A percentile compares a stretch with the other conserved stretches of the same genome.
Evolutionary conservation across 2,113 vertebrate species (phyloP).

Genomic region (Zapornia atra): DNA sequence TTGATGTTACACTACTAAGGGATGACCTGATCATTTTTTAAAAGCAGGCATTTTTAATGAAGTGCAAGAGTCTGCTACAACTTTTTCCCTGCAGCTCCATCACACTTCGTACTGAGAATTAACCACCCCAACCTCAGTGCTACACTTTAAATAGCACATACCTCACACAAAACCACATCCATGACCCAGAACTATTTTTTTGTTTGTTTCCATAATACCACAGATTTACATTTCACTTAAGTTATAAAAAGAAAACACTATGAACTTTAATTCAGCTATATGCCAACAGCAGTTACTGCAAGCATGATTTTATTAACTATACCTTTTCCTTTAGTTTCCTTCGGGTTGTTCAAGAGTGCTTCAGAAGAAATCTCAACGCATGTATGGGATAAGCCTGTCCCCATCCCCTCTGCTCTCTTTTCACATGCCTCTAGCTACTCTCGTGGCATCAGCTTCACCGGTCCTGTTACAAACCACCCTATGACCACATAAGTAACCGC

Average conservation of each 20-base stretch:
- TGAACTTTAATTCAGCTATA: neutral
- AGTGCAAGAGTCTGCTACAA: neutral
- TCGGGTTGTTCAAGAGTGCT: neutral
- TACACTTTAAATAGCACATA: neutral
- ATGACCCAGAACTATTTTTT: neutral
- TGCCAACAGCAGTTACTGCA: neutral
- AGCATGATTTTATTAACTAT: neutral
- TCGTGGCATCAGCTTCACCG: neutral
- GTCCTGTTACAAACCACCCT: neutral
- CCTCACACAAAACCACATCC: neutral
- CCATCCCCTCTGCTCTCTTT: no score
- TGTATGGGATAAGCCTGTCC: accelerated
- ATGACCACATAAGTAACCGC: accelerated
- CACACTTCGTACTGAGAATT: neutral
- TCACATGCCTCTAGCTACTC: neutral
- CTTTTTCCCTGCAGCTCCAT: neutral
- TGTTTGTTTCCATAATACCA: neutral
- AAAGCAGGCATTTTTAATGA: neutral
- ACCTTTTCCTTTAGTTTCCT: neutral
- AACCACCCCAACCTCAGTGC: neutral
- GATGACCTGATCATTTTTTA: neutral
- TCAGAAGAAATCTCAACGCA: accelerated
- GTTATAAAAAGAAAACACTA: neutral
- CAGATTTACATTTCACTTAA: neutral
- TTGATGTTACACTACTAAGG: neutral